phyloP scores from a whole-genome alignment of 2,888 invertebrate genomes.

The Apantesis nais region DNA sequence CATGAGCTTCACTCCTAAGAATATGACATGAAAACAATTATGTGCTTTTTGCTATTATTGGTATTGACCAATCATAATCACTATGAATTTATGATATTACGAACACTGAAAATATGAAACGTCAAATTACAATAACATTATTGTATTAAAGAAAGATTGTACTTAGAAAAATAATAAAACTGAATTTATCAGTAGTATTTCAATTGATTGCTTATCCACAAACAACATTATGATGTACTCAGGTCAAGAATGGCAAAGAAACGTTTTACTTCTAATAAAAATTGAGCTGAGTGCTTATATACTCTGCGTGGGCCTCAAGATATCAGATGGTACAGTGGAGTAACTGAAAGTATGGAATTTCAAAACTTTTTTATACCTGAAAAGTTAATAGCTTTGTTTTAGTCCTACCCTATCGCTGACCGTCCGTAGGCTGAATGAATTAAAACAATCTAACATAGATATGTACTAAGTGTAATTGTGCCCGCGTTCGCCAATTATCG shows the following conservation, averaged over 20 bases:
- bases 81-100: too few species aligned
- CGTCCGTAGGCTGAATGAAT: neutral
- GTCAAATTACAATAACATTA: too few species aligned
- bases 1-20: too few species aligned
- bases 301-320: neutral
- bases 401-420: neutral
- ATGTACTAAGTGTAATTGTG: neutral
- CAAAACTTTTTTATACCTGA: neutral
- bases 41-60: neutral
- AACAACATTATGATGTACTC: too few species aligned
- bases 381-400: neutral
- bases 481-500: neutral
- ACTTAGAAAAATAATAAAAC: too few species aligned
- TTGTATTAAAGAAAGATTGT: too few species aligned
- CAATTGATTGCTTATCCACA: too few species aligned
- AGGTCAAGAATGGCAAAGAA: too few species aligned
- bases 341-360: neutral
- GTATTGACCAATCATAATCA: neutral
- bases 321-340: neutral
- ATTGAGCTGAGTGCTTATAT: neutral
- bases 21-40: too few species aligned
- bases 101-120: neutral
- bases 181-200: too few species aligned
- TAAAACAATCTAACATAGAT: neutral
- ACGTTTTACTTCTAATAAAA: neutral